A percentile compares a stretch with the other conserved stretches of the same genome.
These are phyloP conservation scores for Cepaea nemoralis DNA, from an alignment of 1,140 invertebrate genomes.

Conservation along the genomic window DNA sequence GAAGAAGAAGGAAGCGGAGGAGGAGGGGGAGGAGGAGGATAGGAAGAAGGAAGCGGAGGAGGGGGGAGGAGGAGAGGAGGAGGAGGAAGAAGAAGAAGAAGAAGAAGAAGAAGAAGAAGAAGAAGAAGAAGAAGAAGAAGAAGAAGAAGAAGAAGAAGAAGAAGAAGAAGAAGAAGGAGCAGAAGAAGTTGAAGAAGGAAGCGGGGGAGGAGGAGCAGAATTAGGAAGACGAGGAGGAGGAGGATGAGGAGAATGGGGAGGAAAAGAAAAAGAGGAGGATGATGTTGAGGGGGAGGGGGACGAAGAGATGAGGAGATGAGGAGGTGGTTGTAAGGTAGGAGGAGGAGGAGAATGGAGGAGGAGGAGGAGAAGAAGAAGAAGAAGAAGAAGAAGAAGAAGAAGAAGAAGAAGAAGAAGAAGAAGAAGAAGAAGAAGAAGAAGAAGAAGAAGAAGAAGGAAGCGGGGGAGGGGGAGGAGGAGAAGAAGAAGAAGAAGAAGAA, in stretches of 20 bases:
- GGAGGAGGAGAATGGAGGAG: neutral
- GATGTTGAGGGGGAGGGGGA: neutral
- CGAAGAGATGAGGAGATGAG: neutral
- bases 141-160: neutral
- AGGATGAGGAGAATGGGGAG: neutral
- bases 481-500: too few species aligned
- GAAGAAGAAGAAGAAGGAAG: too few species aligned
- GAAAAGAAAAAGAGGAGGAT: neutral
- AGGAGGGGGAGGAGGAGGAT: too few species aligned
- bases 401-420: neutral
- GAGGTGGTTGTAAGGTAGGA: neutral
- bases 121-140: neutral
- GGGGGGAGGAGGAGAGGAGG: neutral
- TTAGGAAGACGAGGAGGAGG: neutral
- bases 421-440: neutral
- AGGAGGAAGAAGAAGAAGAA: neutral
- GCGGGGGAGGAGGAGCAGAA: neutral
- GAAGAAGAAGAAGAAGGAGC: neutral
- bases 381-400: neutral
- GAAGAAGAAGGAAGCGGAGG: neutral
- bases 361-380: neutral
- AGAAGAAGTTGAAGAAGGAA: neutral
- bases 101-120: neutral
- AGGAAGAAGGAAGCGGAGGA: too few species aligned
- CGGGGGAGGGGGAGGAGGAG: too few species aligned